Evolutionary conservation across 2,888 invertebrate genomes (phyloP), one percentile per base, ranked within the genome.

Genomic region (Epistrophe eligans): DNA sequence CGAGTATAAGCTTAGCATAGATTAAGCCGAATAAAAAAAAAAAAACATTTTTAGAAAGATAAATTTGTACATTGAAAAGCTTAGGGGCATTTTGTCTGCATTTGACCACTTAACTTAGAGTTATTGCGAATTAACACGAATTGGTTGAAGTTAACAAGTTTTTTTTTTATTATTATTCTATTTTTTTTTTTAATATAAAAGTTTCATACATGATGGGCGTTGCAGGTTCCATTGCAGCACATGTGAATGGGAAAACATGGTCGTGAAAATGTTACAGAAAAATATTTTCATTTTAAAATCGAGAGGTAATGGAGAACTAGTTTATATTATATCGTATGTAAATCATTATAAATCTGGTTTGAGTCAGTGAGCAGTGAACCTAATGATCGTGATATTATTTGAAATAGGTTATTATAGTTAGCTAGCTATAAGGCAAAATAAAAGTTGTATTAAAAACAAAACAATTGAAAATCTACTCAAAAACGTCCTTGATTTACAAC

Each of bases 101-200:
- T 73, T 74, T 70, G 85, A 85, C 81, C 85, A 79, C 73, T 85
- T 81, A 71, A 74, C 74, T 77, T n/a, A 77, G 77, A 76, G 80
- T 84, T 85, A 74, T 79, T 81, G 81, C 85, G 73, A 85, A 81
- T 85, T 81, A 81, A 79, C 85, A 79, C 81, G 85, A 77, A 73
- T 77, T 70, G 62, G 67, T 77, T 74, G n/a, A 62, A 66, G 32
- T 57, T 67, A 62, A 43, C 24, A 43, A 43, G 19, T 48, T 62
- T 64, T 67, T 38, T 24, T 62, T 19, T 24, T 19, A 2, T 64
- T 52, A 19, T 6, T 32, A 17, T 48, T 48, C 4, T 45, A 3
- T 45, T 45, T 17, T 48, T 17, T 48, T 17, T 48, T n/a, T 40
- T 38, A 1, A 28, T 13, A 24, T 15, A 66, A 48, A 66, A 48